Conservation (phyloP, 1,140 invertebrate genomes). For the Drosophila saltans region DNA sequence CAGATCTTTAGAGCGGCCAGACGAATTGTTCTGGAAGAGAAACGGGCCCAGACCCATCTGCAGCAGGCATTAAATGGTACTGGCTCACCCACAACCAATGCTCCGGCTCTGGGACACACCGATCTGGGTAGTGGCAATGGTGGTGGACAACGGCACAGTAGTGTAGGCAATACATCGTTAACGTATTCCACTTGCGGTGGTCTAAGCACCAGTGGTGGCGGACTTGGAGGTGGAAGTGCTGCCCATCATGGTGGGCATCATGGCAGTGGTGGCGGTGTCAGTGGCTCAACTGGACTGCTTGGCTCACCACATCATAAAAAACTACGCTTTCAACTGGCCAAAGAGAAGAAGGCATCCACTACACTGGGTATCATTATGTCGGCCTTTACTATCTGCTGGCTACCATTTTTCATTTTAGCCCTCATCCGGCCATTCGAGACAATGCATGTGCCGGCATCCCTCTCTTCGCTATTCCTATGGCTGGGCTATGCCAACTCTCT, state of each 20-base stretch:
- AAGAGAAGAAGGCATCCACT: conserved; percentile 96
- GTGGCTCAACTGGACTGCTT: conserved; percentile 74
- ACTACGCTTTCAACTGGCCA: conserved; percentile 91
- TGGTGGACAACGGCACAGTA: conserved; percentile 67
- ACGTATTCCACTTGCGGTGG: conserved; percentile 75
- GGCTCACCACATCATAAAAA: conserved; percentile 88
- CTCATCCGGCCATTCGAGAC: conserved; percentile 92
- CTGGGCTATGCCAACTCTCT: conserved; percentile 96
- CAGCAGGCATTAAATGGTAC: conserved; percentile 90
- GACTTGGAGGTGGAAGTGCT: conserved; percentile 37
- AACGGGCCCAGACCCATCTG: conserved; percentile 91
- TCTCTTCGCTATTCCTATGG: conserved; percentile 92
- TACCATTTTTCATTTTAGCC: conserved; percentile 97
- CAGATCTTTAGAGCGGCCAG: conserved; percentile 94
- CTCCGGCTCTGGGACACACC: conserved; percentile 67
- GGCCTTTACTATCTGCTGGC: conserved; percentile 97
- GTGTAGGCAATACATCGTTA: conserved; percentile 71
- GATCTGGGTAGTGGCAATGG: conserved; percentile 66
- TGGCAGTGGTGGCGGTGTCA: conserved; percentile 71
- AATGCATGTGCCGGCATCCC: conserved; percentile 88
- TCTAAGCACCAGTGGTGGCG: conserved; percentile 57
- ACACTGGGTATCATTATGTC: conserved; percentile 99
- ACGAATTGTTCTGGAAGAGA: conserved; percentile 93
- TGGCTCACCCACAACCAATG: conserved; percentile 76
- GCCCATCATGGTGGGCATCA: conserved; percentile 48